Percentiles rank a stretch among this genome's conserved stretches.
Evolutionary conservation across 2,797 vertebrate genomes (phyloP).

Genomic region (Xenops minutus): DNA sequence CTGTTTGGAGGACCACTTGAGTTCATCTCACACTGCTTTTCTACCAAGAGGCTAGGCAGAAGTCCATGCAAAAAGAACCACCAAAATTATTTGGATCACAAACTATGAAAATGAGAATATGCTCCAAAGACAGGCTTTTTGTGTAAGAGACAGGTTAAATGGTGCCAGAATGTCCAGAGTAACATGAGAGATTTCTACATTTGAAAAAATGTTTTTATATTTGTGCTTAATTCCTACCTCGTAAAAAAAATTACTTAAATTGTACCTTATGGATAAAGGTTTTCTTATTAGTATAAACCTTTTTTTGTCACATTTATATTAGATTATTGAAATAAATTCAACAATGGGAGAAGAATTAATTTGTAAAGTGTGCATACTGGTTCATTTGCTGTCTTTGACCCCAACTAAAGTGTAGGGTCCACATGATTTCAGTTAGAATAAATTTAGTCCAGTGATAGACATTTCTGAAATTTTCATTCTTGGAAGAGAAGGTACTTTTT

Average conservation of each 20-base stretch:
- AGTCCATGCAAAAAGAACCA: not conserved
- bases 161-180: not conserved
- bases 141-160: not conserved
- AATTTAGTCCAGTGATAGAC: not conserved
- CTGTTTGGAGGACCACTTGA: not conserved
- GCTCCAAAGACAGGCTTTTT: not conserved
- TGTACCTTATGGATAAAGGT: not conserved
- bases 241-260: not conserved
- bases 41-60: not conserved
- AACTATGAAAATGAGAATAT: not conserved
- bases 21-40: not conserved
- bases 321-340: not conserved
- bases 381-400: not conserved
- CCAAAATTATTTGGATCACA: not conserved
- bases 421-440: not conserved
- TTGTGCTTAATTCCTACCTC: not conserved
- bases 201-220: not conserved
- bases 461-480: not conserved
- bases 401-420: not conserved
- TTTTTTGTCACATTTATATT: not conserved
- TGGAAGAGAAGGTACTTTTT: not conserved
- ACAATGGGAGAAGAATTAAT: rapidly evolving
- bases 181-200: not conserved
- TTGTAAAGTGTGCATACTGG: not conserved
- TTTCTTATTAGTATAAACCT: not conserved